Base-by-base conservation (phyloP, 2,888 invertebrate genomes). In the Oegoconia quadripuncta region DNA sequence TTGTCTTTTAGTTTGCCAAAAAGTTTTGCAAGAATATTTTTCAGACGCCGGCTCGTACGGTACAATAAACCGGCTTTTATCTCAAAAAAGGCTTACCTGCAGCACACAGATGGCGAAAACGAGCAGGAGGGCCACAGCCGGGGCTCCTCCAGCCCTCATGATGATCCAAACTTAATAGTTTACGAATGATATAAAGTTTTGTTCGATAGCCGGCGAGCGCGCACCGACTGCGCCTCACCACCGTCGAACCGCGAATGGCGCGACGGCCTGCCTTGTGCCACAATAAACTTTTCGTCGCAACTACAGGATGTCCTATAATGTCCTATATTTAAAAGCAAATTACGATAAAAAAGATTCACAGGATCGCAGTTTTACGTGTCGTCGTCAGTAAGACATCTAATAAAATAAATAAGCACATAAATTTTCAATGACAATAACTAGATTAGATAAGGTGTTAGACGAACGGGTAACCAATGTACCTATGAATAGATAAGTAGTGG, bases 221-320 rank as follows among this genome's bases (percentile, higher is more conserved):
- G 69, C 62, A 64, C 59, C 74, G 72, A 67, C 73, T 72, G 74
- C 74, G 74, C 81, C 72, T 62, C 72, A 60, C 72, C 55, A 70
- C 66, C 63, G 74, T 64, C 76, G 64, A 67, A 65, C 68, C 71
- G 78, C 81, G 81, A 83, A 74, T 84, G 82, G 60, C 48, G 55
- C 39, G 40, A 43, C 35, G 44, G 40, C 37, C 43, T 41, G 43
- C 52, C 48, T 40, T 41, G 47, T 45, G 43, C 58, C 57, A 56
- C 41, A 37, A 34, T 41, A 41, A 37, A 62, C 60, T 68, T 64
- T 60, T 62, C 56, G 63, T 57, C 49, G 44, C 44, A 59, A 59
- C 52, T 52, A 55, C 50, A 55, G 30, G 30, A 2, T 30, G 30
- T 1, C 6, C 14, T 5, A 22, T 9, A 22, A 22, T 46, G 52